Conservation (phyloP, 2,797 vertebrate genomes). For the Lepilemur septentrionalis region DNA sequence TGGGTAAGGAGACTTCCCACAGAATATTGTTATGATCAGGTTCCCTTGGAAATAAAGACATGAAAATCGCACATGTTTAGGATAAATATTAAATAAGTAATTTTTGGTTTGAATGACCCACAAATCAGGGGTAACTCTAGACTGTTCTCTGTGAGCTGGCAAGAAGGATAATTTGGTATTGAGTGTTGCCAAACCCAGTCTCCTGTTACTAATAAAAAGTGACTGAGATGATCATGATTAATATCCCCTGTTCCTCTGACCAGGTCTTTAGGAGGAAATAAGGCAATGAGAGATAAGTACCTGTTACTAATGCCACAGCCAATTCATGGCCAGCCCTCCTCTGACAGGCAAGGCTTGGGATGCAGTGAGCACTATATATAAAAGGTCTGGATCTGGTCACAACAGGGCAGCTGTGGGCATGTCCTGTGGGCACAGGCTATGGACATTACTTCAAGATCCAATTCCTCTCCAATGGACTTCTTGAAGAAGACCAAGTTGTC, state of each 20-base stretch:
- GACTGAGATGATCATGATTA: constrained; percentile 48
- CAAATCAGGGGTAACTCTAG: constrained; percentile 42
- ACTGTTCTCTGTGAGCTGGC: constrained; percentile 2
- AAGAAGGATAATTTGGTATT: constrained; percentile 52
- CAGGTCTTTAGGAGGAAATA: constrained; percentile 49
- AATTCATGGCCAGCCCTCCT: background rate
- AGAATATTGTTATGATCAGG: background rate
- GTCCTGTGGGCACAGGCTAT: background rate
- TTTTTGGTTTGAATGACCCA: constrained; percentile 29
- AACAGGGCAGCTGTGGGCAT: background rate
- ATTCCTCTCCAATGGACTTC: background rate
- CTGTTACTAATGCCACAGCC: constrained; percentile 27
- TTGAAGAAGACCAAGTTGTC: background rate
- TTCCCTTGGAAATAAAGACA: constrained; percentile 35
- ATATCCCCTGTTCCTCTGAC: constrained; percentile 51
- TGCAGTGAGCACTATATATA: background rate
- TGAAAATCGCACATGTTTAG: background rate
- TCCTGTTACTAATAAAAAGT: constrained; percentile 67
- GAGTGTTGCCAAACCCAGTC: constrained; percentile 49
- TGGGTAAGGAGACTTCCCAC: background rate
- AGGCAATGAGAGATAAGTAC: constrained; percentile 50
- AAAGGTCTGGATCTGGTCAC: constrained; percentile 1
- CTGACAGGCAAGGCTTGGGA: background rate
- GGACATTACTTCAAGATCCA: background rate
- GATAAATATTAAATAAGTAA: constrained; percentile 55